These are phyloP conservation scores for Melinopterus prodromus DNA, from an alignment of 2,888 invertebrate genomes.

Conservation along the genomic window DNA sequence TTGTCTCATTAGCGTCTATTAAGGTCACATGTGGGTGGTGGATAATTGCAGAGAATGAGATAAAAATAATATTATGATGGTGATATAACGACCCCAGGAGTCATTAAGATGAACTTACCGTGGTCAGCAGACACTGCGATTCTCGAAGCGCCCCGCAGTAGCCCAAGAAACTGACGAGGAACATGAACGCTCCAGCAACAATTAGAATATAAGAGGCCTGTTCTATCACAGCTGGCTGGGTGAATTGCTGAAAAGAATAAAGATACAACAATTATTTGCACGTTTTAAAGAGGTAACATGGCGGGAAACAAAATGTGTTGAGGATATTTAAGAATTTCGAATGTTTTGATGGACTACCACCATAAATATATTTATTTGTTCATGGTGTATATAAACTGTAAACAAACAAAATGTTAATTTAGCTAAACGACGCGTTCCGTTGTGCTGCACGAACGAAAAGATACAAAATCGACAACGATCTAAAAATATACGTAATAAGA, in stretches of 20 bases:
- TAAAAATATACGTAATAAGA: too few relatives aligned
- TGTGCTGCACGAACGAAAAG: conserved; percentile 1
- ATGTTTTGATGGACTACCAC: too few relatives aligned
- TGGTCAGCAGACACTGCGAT: conserved; percentile 71
- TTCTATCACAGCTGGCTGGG: conserved; percentile 70
- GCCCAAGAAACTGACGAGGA: conserved; percentile 76
- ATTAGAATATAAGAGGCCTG: conserved; percentile 75
- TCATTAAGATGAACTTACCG: conserved; percentile 64
- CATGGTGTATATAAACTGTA: too few relatives aligned
- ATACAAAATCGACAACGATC: not conserved
- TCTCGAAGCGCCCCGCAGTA: conserved; percentile 76
- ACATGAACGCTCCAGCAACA: conserved; percentile 73
- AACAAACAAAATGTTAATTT: too few relatives aligned
- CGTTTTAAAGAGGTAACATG: too few relatives aligned
- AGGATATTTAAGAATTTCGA: too few relatives aligned
- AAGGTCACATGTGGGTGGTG: not conserved
- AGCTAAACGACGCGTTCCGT: too few relatives aligned
- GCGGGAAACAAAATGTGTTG: too few relatives aligned
- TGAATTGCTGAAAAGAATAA: conserved; percentile 63
- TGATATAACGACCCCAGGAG: not conserved
- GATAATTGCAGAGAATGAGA: not conserved
- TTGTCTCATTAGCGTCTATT: not conserved
- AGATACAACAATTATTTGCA: conserved; percentile 22
- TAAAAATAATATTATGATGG: not conserved
- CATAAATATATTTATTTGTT: too few relatives aligned